Conservation (phyloP, 2,113 vertebrate species). For the Perca schrenkii region DNA sequence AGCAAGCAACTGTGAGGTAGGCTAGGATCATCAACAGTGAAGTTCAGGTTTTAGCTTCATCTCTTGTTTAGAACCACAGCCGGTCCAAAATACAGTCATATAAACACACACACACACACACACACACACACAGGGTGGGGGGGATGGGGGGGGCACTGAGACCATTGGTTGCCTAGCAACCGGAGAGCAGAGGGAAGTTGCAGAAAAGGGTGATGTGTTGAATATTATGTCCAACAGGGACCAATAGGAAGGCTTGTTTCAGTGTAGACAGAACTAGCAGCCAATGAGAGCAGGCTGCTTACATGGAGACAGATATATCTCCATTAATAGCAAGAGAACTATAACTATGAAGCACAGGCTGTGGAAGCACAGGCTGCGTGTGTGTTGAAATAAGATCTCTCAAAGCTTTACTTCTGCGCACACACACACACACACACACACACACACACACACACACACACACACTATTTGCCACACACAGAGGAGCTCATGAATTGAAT, state of each 20-base stretch:
- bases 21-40: conserved; percentile 14
- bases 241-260: conserved; percentile 62
- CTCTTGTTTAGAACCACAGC: conserved; percentile 4
- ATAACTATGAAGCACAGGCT: conserved; percentile 64
- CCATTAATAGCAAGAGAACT: conserved; percentile 79
- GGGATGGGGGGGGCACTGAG: conserved; percentile 31
- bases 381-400: conserved; percentile 56
- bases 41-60: conserved; percentile 23
- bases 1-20: conserved; percentile 1
- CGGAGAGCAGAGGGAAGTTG: conserved; percentile 77
- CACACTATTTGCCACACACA: conserved; percentile 30
- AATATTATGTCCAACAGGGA: conserved; percentile 53
- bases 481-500: conserved; percentile 45
- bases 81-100: background rate
- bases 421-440: conserved; percentile 1
- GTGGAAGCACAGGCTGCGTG: background rate
- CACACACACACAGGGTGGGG: background rate
- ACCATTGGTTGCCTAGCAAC: conserved; percentile 90
- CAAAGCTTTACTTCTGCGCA: conserved; percentile 1
- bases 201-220: conserved; percentile 60
- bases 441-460: conserved; percentile 15
- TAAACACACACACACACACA: background rate
- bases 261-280: conserved; percentile 28
- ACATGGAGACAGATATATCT: conserved; percentile 74
- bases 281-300: conserved; percentile 68